phyloP scores from a whole-genome alignment of 2,797 vertebrate species.

The Sebastes nivosus region DNA sequence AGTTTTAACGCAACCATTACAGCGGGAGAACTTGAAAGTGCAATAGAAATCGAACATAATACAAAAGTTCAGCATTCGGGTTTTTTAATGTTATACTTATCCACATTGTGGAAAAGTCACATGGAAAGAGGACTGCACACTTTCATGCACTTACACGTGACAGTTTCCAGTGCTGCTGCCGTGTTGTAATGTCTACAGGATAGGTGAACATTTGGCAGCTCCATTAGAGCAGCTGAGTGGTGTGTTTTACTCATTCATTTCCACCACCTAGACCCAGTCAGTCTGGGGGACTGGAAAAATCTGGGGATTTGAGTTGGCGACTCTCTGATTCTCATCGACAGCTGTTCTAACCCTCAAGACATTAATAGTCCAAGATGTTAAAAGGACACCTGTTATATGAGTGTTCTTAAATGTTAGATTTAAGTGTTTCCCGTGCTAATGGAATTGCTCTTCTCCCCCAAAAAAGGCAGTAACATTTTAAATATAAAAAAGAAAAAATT shows the following conservation, averaged over 20 bases:
- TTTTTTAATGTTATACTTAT: background rate
- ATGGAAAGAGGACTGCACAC: background rate
- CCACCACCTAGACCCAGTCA: background rate
- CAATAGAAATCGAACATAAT: background rate
- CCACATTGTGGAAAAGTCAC: background rate
- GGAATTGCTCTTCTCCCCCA: constrained; percentile 31
- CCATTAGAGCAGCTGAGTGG: background rate
- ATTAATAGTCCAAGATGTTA: constrained; percentile 5
- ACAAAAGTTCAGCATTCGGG: background rate
- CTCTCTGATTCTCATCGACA: background rate
- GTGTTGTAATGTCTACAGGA: background rate
- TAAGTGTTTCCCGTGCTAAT: constrained; percentile 47
- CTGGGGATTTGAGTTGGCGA: constrained; percentile 10
- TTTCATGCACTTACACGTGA: background rate
- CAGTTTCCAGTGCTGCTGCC: background rate
- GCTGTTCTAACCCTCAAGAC: constrained; percentile 34
- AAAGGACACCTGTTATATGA: constrained; percentile 34
- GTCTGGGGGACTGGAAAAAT: background rate
- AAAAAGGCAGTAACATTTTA: constrained; percentile 32
- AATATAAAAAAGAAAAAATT: background rate
- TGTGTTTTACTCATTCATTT: constrained; percentile 38
- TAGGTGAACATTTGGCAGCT: constrained; percentile 20
- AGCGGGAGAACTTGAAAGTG: background rate
- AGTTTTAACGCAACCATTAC: background rate
- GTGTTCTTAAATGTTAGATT: constrained; percentile 51